These are phyloP conservation scores for Erebia epiphron DNA, from an alignment of 2,888 invertebrate genomes.

Conservation along the genomic window DNA sequence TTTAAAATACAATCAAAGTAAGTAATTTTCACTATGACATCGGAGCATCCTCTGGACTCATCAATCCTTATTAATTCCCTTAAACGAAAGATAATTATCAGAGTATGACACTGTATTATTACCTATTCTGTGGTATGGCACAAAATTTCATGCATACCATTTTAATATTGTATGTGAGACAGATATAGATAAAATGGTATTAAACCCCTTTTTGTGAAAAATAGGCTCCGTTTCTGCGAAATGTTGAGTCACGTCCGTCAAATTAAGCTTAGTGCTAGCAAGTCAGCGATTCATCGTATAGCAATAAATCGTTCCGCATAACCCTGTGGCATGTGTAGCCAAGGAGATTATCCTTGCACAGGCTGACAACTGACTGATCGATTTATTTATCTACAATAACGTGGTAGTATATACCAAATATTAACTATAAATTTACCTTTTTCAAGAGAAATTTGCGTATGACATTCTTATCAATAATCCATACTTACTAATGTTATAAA, in stretches of 20 bases:
- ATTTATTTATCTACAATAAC: constrained; percentile 6
- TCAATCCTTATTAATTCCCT: too few relatives aligned
- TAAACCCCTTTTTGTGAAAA: constrained; percentile 10
- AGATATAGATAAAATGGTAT: background rate
- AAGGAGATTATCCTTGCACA: constrained; percentile 19
- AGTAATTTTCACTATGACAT: background rate
- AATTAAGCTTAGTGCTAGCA: constrained; percentile 21
- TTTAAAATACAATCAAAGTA: background rate
- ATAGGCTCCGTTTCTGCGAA: constrained; percentile 9
- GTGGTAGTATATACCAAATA: background rate
- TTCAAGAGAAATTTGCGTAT: too few relatives aligned
- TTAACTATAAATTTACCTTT: too few relatives aligned
- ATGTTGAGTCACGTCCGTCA: constrained; percentile 20
- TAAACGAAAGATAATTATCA: too few relatives aligned
- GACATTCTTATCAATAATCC: too few relatives aligned
- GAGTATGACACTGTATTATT: background rate
- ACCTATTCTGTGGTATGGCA: background rate
- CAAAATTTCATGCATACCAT: background rate
- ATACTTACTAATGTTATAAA: too few relatives aligned
- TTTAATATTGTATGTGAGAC: background rate
- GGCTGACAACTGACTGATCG: constrained; percentile 13
- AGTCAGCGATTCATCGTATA: constrained; percentile 21
- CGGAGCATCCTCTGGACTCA: too few relatives aligned
- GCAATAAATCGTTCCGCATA: constrained; percentile 20
- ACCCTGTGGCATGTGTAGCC: constrained; percentile 4